These are phyloP conservation scores for Fissipunctia ypsillon DNA, from an alignment of 2,888 invertebrate genomes.

Conservation along the genomic window DNA sequence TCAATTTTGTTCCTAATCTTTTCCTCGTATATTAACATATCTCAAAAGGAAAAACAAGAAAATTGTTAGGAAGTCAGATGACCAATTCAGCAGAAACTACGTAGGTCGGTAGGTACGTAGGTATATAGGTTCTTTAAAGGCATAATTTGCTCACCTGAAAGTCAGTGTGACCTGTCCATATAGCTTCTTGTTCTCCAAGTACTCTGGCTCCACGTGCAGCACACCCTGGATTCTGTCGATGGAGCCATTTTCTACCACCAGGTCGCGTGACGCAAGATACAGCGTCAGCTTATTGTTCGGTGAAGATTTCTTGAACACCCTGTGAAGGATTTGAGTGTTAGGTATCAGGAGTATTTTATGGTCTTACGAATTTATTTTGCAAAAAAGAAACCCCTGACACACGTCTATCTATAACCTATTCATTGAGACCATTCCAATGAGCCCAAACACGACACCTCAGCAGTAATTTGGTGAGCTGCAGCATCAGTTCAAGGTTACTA, in stretches of 20 bases:
- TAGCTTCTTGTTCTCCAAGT: conserved; percentile 93
- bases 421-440: too few species aligned
- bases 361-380: too few species aligned
- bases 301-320: conserved; percentile 97
- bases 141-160: conserved; percentile 92
- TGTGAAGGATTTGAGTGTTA: conserved; percentile 62
- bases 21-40: too few species aligned
- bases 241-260: conserved; percentile 93
- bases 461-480: too few species aligned
- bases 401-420: too few species aligned
- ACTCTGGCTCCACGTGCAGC: conserved; percentile 97
- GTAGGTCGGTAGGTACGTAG: too few species aligned
- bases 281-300: conserved; percentile 96
- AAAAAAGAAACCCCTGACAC: too few species aligned
- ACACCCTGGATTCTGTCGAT: conserved; percentile 97
- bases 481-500: too few species aligned
- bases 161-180: conserved; percentile 97
- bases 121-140: background rate
- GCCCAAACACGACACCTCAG: too few species aligned
- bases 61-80: background rate
- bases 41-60: too few species aligned
- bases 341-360: background rate
- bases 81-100: background rate
- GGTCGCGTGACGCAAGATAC: conserved; percentile 95
- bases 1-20: too few species aligned